Conservation (phyloP, 2,113 vertebrate genomes). For the Pedionomus torquatus region DNA sequence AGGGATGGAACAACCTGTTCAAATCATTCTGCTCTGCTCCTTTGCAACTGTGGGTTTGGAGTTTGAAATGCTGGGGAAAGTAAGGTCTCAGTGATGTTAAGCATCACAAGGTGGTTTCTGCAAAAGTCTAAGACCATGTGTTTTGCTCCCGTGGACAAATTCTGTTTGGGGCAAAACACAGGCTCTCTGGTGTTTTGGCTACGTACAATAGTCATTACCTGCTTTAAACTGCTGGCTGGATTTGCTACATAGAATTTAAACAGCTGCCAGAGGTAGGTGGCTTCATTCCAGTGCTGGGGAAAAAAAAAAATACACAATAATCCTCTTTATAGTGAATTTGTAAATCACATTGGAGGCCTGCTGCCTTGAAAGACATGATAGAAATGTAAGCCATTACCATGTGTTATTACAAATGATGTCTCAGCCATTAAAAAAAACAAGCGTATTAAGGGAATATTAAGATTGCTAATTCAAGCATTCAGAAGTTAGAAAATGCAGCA, state of each 20-base stretch:
- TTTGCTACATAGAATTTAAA: background rate
- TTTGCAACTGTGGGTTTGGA: background rate
- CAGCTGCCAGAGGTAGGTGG: constrained; percentile 28
- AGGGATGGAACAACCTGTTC: background rate
- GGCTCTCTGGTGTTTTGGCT: background rate
- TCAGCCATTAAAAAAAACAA: constrained; percentile 38
- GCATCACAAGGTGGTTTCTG: background rate
- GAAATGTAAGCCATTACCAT: constrained; percentile 55
- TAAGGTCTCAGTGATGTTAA: background rate
- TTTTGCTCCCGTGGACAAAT: background rate
- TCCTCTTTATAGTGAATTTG: constrained; percentile 44
- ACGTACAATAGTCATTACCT: constrained; percentile 1
- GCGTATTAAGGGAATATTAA: constrained; percentile 41
- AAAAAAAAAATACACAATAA: background rate
- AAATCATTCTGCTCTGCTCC: background rate
- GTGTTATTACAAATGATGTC: constrained; percentile 36
- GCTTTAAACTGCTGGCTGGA: background rate
- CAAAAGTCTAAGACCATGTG: background rate
- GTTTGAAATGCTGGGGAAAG: background rate
- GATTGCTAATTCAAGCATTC: constrained; percentile 49
- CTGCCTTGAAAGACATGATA: constrained; percentile 25
- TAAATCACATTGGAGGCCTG: constrained; percentile 19
- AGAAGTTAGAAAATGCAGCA: constrained; percentile 34
- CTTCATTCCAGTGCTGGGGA: constrained; percentile 27
- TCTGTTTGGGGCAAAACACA: background rate